Percentiles rank a stretch among this genome's conserved stretches.
These are phyloP conservation scores for Pseudanteris insignis DNA, from an alignment of 2,888 invertebrate species.

Conservation along the genomic window DNA sequence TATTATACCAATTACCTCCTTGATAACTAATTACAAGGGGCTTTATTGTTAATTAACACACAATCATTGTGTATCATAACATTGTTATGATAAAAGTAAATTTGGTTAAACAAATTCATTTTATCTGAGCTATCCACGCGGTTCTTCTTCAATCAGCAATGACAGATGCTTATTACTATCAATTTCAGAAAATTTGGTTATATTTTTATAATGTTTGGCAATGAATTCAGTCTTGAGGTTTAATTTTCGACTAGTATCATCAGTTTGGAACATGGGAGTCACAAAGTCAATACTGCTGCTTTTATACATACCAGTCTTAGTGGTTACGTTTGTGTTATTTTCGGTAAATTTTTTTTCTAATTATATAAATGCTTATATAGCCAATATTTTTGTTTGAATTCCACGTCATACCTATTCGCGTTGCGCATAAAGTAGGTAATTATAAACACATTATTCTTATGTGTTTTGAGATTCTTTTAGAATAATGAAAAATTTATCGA, in stretches of 20 bases:
- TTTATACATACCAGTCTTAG: slow-evolving; percentile 60
- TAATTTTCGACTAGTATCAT: slow-evolving; percentile 57
- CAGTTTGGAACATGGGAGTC: slow-evolving; percentile 57
- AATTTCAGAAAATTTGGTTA: slow-evolving; percentile 54
- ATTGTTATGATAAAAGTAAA: no score
- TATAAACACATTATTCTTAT: no score
- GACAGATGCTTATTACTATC: slow-evolving; percentile 52
- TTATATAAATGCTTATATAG: slow-evolving; percentile 61
- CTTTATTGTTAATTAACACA: no score
- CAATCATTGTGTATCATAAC: no score
- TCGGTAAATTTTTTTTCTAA: slow-evolving; percentile 53
- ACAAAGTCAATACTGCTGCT: slow-evolving; percentile 58
- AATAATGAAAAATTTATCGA: no score
- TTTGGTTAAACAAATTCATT: no score
- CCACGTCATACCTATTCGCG: slow-evolving; percentile 57
- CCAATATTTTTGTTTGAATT: slow-evolving; percentile 56
- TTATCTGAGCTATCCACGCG: no score
- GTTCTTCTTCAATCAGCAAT: slow-evolving; percentile 54
- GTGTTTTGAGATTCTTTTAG: no score
- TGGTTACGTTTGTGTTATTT: slow-evolving; percentile 55
- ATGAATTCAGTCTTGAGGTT: slow-evolving; percentile 66
- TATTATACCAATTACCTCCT: no score
- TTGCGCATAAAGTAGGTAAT: slow-evolving; percentile 54
- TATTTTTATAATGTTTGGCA: slow-evolving; percentile 60
- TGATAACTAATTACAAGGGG: no score